Conservation (phyloP, 2,113 vertebrate genomes). For the Irena cyanogastra region DNA sequence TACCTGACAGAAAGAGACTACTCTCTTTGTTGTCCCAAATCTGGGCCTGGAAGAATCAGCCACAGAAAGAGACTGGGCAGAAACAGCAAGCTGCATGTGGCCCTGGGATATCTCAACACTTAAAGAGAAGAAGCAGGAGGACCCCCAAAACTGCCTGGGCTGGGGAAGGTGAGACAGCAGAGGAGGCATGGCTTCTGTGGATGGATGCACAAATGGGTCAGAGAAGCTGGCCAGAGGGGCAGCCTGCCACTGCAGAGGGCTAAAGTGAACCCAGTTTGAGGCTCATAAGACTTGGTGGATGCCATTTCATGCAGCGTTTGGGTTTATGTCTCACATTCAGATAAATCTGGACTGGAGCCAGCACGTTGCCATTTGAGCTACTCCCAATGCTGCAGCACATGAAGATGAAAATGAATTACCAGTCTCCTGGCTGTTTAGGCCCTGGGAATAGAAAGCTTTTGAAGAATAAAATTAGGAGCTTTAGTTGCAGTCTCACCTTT, state of each 20-base stretch:
- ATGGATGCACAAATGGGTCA: not conserved
- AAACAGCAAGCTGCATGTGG: not conserved
- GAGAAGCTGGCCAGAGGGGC: not conserved
- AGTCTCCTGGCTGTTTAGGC: not conserved
- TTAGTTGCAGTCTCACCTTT: not conserved
- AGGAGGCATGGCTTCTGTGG: not conserved
- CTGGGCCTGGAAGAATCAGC: not conserved
- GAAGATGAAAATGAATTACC: not conserved
- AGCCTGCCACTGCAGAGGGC: not conserved
- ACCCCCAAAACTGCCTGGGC: not conserved
- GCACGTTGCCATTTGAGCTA: not conserved
- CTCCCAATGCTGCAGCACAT: not conserved
- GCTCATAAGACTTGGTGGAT: not conserved
- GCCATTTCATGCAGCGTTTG: not conserved
- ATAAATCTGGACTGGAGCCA: not conserved
- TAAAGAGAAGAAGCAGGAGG: not conserved
- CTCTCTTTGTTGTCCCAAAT: not conserved
- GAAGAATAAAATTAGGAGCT: not conserved
- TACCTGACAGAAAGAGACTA: not conserved
- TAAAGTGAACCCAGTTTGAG: not conserved
- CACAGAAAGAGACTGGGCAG: rapidly evolving
- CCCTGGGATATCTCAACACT: not conserved
- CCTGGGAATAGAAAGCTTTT: not conserved
- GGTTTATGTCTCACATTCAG: not conserved
- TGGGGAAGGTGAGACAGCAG: not conserved